Evolutionary conservation across 2,113 vertebrate genomes (phyloP).

Genomic region (Pomatostomus ruficeps): DNA sequence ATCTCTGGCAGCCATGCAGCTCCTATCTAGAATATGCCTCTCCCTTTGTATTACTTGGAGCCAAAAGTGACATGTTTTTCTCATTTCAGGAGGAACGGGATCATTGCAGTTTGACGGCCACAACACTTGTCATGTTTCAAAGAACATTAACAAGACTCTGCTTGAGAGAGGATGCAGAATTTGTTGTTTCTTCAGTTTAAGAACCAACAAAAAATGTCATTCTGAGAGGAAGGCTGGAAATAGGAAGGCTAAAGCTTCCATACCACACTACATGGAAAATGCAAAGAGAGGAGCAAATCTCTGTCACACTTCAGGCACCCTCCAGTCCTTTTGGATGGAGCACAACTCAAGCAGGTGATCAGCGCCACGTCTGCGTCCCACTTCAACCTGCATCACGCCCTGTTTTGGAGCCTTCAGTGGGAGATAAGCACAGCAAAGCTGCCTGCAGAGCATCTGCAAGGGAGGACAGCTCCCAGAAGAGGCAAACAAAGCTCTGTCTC

Average conservation of each 20-base stretch:
- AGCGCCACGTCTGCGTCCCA: background rate
- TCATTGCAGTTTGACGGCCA: background rate
- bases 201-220: background rate
- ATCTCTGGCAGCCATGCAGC: background rate
- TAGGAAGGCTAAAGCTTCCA: background rate
- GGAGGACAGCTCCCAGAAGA: background rate
- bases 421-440: background rate
- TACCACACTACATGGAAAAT: background rate
- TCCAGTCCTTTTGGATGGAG: background rate
- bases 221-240: background rate
- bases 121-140: background rate
- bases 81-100: slow-evolving; percentile 16
- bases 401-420: background rate
- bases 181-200: slow-evolving; percentile 16
- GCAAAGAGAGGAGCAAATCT: background rate
- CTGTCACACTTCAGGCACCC: background rate
- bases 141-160: slow-evolving; percentile 17
- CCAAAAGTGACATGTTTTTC: slow-evolving; percentile 34
- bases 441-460: background rate
- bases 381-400: background rate
- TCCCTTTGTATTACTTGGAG: background rate
- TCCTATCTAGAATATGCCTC: background rate
- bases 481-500: background rate
- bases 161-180: background rate
- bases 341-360: background rate